Conservation (phyloP, 2,797 vertebrate species). For the Microcaecilia unicolor region DNA sequence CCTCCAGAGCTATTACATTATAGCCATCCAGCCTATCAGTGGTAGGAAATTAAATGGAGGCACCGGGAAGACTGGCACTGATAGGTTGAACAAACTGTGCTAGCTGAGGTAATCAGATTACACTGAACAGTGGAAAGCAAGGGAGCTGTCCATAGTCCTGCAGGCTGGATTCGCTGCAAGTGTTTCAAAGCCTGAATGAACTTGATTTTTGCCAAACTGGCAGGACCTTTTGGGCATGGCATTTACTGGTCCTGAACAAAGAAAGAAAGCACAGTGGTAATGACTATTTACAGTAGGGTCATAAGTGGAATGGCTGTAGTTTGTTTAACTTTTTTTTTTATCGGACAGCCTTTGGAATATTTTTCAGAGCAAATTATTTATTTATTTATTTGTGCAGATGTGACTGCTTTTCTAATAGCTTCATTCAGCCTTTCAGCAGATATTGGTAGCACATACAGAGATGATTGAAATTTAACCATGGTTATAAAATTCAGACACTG, state of each 20-base stretch:
- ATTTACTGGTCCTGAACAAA: slow-evolving; percentile 12
- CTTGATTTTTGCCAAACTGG: slow-evolving; percentile 14
- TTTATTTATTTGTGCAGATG: not conserved
- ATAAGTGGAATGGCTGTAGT: not conserved
- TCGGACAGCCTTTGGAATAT: not conserved
- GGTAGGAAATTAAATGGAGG: slow-evolving; percentile 18
- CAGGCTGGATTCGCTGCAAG: slow-evolving; percentile 42
- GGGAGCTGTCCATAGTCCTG: slow-evolving; percentile 34
- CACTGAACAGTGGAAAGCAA: slow-evolving; percentile 37
- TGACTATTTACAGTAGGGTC: not conserved
- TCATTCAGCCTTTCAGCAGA: slow-evolving; percentile 1
- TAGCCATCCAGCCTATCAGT: slow-evolving; percentile 11
- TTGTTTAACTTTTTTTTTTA: not conserved
- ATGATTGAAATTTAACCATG: not conserved
- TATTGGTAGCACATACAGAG: not conserved
- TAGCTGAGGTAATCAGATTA: slow-evolving; percentile 47
- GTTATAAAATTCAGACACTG: not conserved
- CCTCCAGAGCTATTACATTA: slow-evolving; percentile 46
- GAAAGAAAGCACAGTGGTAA: not conserved
- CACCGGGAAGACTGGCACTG: slow-evolving; percentile 51
- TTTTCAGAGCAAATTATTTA: slow-evolving; percentile 7
- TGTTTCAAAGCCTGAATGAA: slow-evolving; percentile 36
- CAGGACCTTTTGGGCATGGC: slow-evolving; percentile 15
- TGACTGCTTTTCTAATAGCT: not conserved
- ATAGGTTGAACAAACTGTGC: slow-evolving; percentile 44